Evolutionary conservation across 2,113 vertebrate genomes (phyloP).

Genomic region (Lepus americanus): DNA sequence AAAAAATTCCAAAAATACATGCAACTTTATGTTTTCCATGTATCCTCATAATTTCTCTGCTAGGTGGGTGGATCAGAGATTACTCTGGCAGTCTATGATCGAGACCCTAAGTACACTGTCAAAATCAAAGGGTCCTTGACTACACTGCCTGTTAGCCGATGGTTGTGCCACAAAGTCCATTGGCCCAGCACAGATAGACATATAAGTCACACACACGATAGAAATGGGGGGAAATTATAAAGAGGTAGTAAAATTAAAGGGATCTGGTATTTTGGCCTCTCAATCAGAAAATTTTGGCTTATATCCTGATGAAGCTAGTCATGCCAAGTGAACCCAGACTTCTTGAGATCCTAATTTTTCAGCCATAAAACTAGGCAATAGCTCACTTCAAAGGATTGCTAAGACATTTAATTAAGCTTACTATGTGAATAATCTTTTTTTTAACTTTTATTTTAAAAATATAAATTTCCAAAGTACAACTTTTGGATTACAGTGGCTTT

Average conservation of each 20-base stretch:
- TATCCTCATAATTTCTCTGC: slow-evolving; percentile 23
- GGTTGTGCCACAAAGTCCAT: neutral
- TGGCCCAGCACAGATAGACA: neutral
- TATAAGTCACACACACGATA: neutral
- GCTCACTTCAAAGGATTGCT: neutral
- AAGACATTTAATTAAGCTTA: neutral
- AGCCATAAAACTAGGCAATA: slow-evolving; percentile 11
- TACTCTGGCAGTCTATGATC: neutral
- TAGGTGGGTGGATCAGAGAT: neutral
- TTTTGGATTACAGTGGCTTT: too few species aligned
- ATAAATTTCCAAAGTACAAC: too few species aligned
- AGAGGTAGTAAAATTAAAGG: slow-evolving; percentile 29
- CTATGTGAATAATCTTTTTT: neutral
- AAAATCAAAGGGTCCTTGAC: neutral
- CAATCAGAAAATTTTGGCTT: slow-evolving; percentile 33
- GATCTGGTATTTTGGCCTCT: neutral
- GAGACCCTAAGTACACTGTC: neutral
- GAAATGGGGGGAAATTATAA: neutral
- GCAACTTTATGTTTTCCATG: slow-evolving; percentile 31
- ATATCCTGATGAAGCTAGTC: neutral
- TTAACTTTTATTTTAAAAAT: too few species aligned
- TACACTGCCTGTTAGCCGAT: neutral
- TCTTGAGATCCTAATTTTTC: slow-evolving; percentile 5
- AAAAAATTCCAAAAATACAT: slow-evolving; percentile 18
- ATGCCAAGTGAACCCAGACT: neutral